Base-by-base conservation (phyloP, 2,888 invertebrate species). In the Cerastis rubricosa region DNA sequence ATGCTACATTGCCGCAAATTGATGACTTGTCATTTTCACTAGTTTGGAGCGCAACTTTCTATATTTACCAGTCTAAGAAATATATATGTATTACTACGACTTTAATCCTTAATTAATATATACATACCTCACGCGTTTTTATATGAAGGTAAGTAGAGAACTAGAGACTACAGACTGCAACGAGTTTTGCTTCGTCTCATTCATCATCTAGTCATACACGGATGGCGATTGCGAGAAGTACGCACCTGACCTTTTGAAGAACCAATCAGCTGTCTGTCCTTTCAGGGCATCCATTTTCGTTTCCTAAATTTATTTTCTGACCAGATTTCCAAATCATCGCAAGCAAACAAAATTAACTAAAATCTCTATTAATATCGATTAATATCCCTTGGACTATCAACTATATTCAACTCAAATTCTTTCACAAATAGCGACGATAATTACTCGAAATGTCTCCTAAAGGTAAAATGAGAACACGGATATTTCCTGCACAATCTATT, bases 401-500 rank as follows among this genome's bases (percentile, higher is more conserved):
- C 29, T n/a, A 49, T 14, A 2, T 29, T n/a, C 17, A 25, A 29
- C n/a, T 49, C 35, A n/a, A 25, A 17, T 67, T 47, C 6, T 71
- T 72, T 67, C 11, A 29, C 54, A 67, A 72, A 66, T 29, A 83
- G 73, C 43, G 49, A 40, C 40, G 61, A 74, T 83, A 85, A 86
- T 89, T 85, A 86, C 81, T 81, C 22, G 76, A 81, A 85, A 85
- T 76, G 81, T 80, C 78, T 74, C 86, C 22, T 69, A 65, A 83
- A 88, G 81, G 85, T 85, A 76, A 88, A 89, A 89, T 84, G 81
- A 82, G 79, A 88, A 80, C 81, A 54, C 57, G 76, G 85, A 85
- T 88, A 86, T 90, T 90, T 90, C 87, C 88, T 87, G 79, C 83
- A 86, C 90, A 91, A 92, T 92, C 88, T 91, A 92, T 93, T 93